Evolutionary conservation across 2,113 vertebrate species (phyloP).

Genomic region (Elephas maximus): DNA sequence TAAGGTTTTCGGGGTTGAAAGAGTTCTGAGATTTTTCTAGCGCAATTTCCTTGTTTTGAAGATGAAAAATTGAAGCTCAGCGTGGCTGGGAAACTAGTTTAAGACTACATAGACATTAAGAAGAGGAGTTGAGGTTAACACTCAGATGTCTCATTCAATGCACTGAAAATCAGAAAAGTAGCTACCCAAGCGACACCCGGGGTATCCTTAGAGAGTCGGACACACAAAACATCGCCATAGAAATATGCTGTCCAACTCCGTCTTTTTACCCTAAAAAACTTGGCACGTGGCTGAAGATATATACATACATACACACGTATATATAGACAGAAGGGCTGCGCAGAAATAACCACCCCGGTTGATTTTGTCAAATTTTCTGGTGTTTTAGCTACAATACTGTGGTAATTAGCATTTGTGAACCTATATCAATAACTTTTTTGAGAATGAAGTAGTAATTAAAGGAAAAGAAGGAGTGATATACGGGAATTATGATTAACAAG

Average conservation of each 20-base stretch:
- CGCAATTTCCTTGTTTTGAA: neutral
- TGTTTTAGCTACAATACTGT: too few species aligned
- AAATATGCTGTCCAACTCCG: neutral
- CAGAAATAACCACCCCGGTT: neutral
- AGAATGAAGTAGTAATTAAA: too few species aligned
- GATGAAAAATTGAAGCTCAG: neutral
- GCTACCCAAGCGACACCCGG: too few species aligned
- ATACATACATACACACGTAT: neutral
- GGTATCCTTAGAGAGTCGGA: neutral
- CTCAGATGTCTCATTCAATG: neutral
- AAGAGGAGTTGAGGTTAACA: neutral
- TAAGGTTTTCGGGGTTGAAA: neutral
- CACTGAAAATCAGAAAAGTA: neutral
- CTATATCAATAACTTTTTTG: too few species aligned
- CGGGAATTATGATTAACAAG: too few species aligned
- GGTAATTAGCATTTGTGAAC: too few species aligned
- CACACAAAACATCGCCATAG: neutral
- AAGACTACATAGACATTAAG: neutral
- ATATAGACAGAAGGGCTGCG: neutral
- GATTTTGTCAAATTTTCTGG: too few species aligned
- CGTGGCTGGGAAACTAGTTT: neutral
- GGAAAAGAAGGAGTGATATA: too few species aligned
- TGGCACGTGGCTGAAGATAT: constrained; percentile 2
- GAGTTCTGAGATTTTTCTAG: constrained; percentile 6
- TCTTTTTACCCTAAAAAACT: neutral